Base-by-base conservation (phyloP, 2,888 invertebrate species). In the Protodeltote pygarga region DNA sequence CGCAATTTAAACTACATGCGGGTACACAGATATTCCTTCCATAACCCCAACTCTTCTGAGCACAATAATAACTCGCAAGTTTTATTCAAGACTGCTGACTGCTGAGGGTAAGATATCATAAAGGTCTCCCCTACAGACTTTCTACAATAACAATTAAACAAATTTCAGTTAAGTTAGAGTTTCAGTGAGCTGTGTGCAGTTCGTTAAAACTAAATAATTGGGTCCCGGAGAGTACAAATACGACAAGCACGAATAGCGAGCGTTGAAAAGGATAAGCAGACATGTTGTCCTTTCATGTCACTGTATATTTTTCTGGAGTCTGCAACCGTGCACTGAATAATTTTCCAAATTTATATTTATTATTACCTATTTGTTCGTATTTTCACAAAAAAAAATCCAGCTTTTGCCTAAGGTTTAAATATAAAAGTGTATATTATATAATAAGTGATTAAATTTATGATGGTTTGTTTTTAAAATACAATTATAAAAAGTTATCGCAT, bases 1-100 rank as follows among this genome's bases (percentile, higher is more conserved):
- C 83, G 81, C 77, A 85, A 87, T 87, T 87, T 84, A 83, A 86
- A 85, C 83, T 85, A 84, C 82, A 85, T 85, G 82, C 83, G 84
- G 83, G 85, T 66, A 67, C 73, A 67, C 83, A 84, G 82, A 84
- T 79, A 81, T 83, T 82, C 81, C 77, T 77, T 73, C 71, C 61
- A 70, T 73, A 73, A 71, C 73, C 70, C 32, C 64, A 73, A 75
- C 75, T 75, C 75, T 77, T 65, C 60, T 21, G 42, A 49, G 64
- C 60, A 64, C 67, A 71, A 71, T 75, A n/a, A n/a, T n/a, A n/a
- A n/a, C n/a, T 71, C 60, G 37, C 55, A 72, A 76, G 73, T 71
- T 77, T 73, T 59, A 69, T 66, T 66, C 57, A 71, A 71, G 46
- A 68, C 63, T 54, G 53, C 42, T 32, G 46, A 68, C 63, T 54